A percentile compares a stretch with the other conserved stretches of the same genome.
Evolutionary conservation across 2,888 invertebrate genomes (phyloP).

Genomic region (Bimastos eiseni): DNA sequence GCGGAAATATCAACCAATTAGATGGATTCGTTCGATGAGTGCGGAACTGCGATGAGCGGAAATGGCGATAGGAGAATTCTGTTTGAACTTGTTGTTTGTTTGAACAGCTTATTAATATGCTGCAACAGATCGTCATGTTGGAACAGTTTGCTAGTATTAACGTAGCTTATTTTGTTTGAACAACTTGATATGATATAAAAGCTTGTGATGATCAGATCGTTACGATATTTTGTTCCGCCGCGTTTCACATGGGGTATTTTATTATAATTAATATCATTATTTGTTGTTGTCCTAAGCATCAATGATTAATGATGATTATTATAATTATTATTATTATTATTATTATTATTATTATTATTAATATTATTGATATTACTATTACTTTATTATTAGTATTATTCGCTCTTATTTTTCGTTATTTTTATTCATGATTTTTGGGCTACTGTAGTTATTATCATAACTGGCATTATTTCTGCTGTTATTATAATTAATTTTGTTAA

Average conservation of each 20-base stretch:
- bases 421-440: not conserved
- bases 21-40: not conserved
- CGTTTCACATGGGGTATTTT: too few relatives aligned
- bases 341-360: not conserved
- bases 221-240: too few relatives aligned
- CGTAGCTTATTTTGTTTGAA: not conserved
- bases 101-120: not conserved
- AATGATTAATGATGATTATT: too few relatives aligned
- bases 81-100: not conserved
- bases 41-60: not conserved
- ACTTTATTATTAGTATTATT: too few relatives aligned
- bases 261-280: too few relatives aligned
- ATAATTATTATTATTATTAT: not conserved
- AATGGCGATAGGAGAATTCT: not conserved
- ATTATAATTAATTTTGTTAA: too few relatives aligned
- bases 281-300: too few relatives aligned
- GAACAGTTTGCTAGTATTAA: not conserved
- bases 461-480: too few relatives aligned
- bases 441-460: too few relatives aligned
- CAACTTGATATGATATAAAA: not conserved
- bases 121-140: not conserved
- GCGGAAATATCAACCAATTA: not conserved
- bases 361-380: not conserved
- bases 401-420: not conserved
- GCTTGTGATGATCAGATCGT: not conserved